Conservation (phyloP, 2,113 vertebrate genomes). For the Tapirus terrestris region DNA sequence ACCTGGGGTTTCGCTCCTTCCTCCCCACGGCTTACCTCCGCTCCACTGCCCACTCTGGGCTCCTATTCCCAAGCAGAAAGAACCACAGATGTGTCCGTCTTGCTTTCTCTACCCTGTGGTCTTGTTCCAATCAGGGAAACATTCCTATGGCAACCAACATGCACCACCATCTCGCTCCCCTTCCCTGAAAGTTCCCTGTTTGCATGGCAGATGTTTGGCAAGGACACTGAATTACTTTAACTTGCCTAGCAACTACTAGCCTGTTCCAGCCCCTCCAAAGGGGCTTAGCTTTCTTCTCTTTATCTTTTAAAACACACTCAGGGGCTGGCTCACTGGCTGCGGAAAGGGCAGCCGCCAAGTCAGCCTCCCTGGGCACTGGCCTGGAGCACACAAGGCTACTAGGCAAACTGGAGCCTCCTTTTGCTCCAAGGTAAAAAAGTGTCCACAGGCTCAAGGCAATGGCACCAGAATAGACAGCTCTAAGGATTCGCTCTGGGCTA, state of each 20-base stretch:
- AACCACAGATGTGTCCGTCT: neutral
- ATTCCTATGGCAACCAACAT: slow-evolving; percentile 78
- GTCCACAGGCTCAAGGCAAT: neutral
- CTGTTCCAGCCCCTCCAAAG: slow-evolving; percentile 29
- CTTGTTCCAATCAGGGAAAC: slow-evolving; percentile 66
- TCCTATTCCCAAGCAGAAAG: slow-evolving; percentile 44
- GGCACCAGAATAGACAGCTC: neutral
- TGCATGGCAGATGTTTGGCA: slow-evolving; percentile 72
- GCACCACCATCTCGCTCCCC: slow-evolving; percentile 48
- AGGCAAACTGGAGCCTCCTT: neutral
- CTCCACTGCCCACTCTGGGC: neutral
- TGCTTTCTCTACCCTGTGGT: slow-evolving; percentile 48
- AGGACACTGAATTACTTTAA: slow-evolving; percentile 67
- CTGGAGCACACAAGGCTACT: neutral
- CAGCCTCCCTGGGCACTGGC: neutral
- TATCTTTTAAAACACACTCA: slow-evolving; percentile 46
- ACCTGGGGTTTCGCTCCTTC: neutral
- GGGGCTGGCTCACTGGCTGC: neutral
- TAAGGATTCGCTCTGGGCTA: neutral
- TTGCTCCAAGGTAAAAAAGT: neutral
- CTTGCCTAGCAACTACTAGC: slow-evolving; percentile 73
- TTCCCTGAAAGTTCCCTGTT: slow-evolving; percentile 58
- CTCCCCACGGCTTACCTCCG: slow-evolving; percentile 9
- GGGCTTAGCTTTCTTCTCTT: neutral
- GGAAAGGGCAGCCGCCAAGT: neutral